phyloP scores from a whole-genome alignment of 1,140 invertebrate genomes.

The Panulirus ornatus region DNA sequence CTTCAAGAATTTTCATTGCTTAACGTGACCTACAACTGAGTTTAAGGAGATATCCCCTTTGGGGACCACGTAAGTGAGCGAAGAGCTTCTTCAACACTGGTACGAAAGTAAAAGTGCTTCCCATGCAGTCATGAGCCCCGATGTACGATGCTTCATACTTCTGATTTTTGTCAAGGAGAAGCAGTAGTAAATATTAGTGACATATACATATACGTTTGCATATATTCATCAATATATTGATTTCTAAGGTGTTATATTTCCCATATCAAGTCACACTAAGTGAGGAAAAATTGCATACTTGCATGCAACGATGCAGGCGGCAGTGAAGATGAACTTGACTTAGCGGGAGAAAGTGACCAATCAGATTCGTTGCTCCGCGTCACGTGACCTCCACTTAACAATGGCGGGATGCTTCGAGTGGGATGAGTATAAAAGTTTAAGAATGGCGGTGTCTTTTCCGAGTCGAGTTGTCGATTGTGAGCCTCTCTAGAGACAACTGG shows the following conservation, averaged over 20 bases:
- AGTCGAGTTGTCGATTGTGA: conserved; percentile 66
- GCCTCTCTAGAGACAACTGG: conserved; percentile 58
- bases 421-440: conserved; percentile 66
- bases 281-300: background rate
- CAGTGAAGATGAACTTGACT: conserved; percentile 40
- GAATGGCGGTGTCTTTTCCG: conserved; percentile 54
- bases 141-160: conserved; percentile 44
- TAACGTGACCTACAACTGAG: background rate
- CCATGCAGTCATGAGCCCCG: background rate
- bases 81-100: conserved; percentile 2
- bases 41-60: background rate
- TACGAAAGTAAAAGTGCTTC: conserved; percentile 67
- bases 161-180: background rate
- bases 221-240: background rate
- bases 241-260: no score
- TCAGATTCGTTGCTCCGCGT: conserved; percentile 17
- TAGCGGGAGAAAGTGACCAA: conserved; percentile 67
- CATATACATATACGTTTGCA: background rate
- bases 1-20: background rate
- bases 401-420: conserved; percentile 47
- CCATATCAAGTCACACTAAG: no score
- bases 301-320: background rate
- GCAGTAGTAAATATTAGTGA: background rate
- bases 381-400: conserved; percentile 64
- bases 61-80: background rate